Evolutionary conservation across 2,888 invertebrate genomes (phyloP), one percentile per base, ranked within the genome.

Genomic region (Idaea straminata): DNA sequence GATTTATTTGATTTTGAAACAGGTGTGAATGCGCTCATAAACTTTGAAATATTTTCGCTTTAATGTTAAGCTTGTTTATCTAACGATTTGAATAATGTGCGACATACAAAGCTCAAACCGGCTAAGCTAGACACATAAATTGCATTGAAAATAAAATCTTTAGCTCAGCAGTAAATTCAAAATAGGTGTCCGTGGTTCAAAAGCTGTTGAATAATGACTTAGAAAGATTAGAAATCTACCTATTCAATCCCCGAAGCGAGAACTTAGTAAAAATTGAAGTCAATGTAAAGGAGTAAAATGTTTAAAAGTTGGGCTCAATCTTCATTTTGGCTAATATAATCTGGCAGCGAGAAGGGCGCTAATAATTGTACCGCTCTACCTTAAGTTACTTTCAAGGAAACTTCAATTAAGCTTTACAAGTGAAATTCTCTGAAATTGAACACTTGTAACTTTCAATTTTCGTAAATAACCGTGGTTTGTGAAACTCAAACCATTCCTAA

Each of bases 341-440:
- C 34, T 34, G 47, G 59, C 58, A n/a, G 34, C 16, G 59, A 16
- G 59, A 25, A 34, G 13, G 34, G 6, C 7, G 25, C 59, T 59
- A 16, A 59, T 59, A 16, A 59, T 59, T 16, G 59, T 34, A 59
- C 16, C 58, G n/a, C 58, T 15, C n/a, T 58, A 58, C 58, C 58
- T 58, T 13, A 57, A 57, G 57, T 13, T 57, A 15, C 15, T 57
- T 5, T 58, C 58, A 58, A 7, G 15, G 15, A 58, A 58, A n/a
- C 16, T 58, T 16, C 5, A 59, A 25, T 59, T 59, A 15, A 34
- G 13, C 4, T 59, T 34, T 10, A 25, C 34, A 59, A 59, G 10
- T 59, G 59, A 25, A 59, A 16, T 59, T 59, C 13, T 7, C 5
- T 10, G 47, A 47, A 47, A 4, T 47, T 47, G 13, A 47, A 47